phyloP scores from a whole-genome alignment of 2,113 vertebrate species.

The Cyprinodon tularosa region DNA sequence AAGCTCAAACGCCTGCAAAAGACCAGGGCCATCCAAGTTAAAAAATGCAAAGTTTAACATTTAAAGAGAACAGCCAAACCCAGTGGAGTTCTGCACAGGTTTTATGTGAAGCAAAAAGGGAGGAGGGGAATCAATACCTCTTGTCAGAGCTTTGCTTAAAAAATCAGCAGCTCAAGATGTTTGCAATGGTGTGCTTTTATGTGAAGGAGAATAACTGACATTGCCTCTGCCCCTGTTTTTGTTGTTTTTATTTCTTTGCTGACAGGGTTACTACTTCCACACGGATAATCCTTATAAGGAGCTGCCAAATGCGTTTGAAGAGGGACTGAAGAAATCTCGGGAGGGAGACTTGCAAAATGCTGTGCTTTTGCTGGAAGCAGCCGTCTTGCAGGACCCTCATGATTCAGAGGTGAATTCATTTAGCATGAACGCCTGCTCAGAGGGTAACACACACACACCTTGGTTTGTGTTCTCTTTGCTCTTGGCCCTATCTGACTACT shows the following conservation, averaged over 20 bases:
- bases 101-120: slow-evolving; percentile 47
- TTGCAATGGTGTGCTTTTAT: slow-evolving; percentile 38
- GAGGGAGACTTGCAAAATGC: slow-evolving; percentile 94
- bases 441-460: neutral
- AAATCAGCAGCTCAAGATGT: slow-evolving; percentile 34
- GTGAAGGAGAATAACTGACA: slow-evolving; percentile 42
- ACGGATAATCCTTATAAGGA: slow-evolving; percentile 99
- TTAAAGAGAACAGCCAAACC: slow-evolving; percentile 65
- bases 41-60: slow-evolving; percentile 75
- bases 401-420: slow-evolving; percentile 89
- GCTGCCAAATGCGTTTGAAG: slow-evolving; percentile 93
- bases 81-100: slow-evolving; percentile 32
- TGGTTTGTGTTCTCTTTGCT: neutral
- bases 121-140: slow-evolving; percentile 54
- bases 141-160: slow-evolving; percentile 46
- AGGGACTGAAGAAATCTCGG: slow-evolving; percentile 90
- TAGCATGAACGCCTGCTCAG: neutral
- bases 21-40: slow-evolving; percentile 59
- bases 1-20: slow-evolving; percentile 32
- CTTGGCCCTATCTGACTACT: neutral
- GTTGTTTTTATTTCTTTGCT: slow-evolving; percentile 36
- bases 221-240: slow-evolving; percentile 44
- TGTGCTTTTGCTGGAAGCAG: slow-evolving; percentile 92
- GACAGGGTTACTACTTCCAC: slow-evolving; percentile 98
- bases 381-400: slow-evolving; percentile 93